Conservation (phyloP, 2,888 invertebrate genomes). For the Ochropacha duplaris region DNA sequence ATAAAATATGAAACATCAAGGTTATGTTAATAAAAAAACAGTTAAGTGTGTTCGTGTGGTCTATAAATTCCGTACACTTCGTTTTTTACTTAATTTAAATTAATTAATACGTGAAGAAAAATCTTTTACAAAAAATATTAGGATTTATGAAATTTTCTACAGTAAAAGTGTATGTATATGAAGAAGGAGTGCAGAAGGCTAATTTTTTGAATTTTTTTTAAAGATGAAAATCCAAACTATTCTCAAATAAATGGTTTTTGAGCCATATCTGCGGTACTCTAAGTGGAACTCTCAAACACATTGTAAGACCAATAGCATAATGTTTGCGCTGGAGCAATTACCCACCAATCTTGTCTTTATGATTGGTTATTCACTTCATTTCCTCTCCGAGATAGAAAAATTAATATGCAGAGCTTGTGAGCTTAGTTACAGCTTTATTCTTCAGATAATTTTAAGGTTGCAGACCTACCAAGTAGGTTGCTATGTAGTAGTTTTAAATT, state of each 20-base stretch:
- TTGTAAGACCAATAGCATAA: neutral
- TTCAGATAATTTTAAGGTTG: constrained; percentile 15
- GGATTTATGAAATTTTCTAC: no score
- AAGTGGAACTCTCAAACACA: neutral
- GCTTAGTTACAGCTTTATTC: constrained; percentile 22
- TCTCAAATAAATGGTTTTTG: neutral
- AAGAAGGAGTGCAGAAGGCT: no score
- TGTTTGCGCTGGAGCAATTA: neutral
- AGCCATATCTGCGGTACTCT: neutral
- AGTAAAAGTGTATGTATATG: no score
- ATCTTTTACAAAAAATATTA: no score
- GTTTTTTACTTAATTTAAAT: no score
- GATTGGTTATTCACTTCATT: constrained; percentile 55
- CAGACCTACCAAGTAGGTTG: neutral
- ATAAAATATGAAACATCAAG: neutral
- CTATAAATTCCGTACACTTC: neutral
- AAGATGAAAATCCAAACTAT: no score
- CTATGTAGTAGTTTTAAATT: neutral
- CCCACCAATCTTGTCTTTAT: constrained; percentile 20
- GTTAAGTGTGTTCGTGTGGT: neutral
- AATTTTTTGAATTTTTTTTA: no score
- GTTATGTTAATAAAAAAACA: neutral
- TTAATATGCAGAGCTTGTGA: constrained; percentile 27
- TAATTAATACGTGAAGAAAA: no score
- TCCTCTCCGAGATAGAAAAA: constrained; percentile 47